phyloP scores from a whole-genome alignment of 2,113 vertebrate species.

The Nerophis lumbriciformis region DNA sequence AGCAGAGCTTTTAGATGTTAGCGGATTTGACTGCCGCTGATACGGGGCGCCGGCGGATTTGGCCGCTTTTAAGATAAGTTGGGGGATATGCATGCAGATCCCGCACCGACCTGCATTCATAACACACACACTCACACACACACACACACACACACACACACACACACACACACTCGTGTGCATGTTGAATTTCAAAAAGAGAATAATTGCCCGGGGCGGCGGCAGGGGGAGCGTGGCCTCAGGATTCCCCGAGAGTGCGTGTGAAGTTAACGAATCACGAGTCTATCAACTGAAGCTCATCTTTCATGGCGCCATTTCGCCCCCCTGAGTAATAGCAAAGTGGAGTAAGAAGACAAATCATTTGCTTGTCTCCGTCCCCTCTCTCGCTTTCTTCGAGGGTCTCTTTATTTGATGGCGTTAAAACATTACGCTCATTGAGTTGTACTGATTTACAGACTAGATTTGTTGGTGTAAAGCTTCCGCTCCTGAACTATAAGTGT shows the following conservation, averaged over 20 bases:
- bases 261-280: constrained; percentile 66
- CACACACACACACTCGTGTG: constrained; percentile 29
- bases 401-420: neutral
- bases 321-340: constrained; percentile 46
- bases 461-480: too few relatives aligned
- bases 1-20: constrained; percentile 62
- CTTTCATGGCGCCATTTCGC: constrained; percentile 46
- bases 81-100: constrained; percentile 34
- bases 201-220: constrained; percentile 63
- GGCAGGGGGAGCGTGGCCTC: constrained; percentile 61
- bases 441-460: too few relatives aligned
- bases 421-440: neutral
- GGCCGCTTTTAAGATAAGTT: constrained; percentile 68
- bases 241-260: constrained; percentile 66
- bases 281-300: constrained; percentile 42
- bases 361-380: constrained; percentile 2
- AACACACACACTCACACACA: constrained; percentile 15
- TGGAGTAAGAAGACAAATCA: too few relatives aligned
- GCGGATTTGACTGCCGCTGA: constrained; percentile 67
- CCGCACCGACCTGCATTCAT: constrained; percentile 27
- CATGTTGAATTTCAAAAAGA: constrained; percentile 65
- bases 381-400: constrained; percentile 11
- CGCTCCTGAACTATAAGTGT: too few relatives aligned
- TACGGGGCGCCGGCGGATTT: constrained; percentile 52
- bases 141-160: constrained; percentile 6